A percentile compares a stretch with the other conserved stretches of the same genome.
These are phyloP conservation scores for Agonopterix arenella DNA, from an alignment of 2,888 invertebrate genomes.

Conservation along the genomic window DNA sequence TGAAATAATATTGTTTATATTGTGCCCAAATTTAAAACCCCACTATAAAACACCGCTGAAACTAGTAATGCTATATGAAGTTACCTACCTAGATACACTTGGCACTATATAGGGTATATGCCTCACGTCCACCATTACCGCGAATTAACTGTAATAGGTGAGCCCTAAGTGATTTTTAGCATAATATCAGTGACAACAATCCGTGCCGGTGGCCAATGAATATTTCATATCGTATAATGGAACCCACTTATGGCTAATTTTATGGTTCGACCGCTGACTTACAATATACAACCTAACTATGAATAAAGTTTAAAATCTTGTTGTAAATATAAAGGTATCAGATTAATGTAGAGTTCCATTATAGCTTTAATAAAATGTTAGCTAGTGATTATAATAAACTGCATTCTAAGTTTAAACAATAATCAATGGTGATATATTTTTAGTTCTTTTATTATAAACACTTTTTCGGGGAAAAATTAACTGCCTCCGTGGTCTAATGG, in stretches of 20 bases:
- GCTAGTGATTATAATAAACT: no score
- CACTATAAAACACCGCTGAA: no score
- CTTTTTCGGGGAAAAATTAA: no score
- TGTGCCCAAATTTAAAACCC: no score
- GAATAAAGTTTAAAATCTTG: background rate
- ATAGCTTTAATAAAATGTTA: no score
- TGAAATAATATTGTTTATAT: no score
- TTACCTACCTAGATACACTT: no score
- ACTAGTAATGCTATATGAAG: no score
- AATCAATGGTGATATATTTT: no score
- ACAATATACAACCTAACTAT: constrained; percentile 7
- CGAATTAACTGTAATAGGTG: constrained; percentile 59
- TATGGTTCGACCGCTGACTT: constrained; percentile 27
- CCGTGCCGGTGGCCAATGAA: constrained; percentile 60
- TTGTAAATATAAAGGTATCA: constrained; percentile 1
- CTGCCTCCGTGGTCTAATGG: no score
- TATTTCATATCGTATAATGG: constrained; percentile 62
- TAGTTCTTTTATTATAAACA: no score
- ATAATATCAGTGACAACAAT: constrained; percentile 66
- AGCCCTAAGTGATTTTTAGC: constrained; percentile 57
- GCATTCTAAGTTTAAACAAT: background rate
- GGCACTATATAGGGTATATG: no score
- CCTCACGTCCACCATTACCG: constrained; percentile 66
- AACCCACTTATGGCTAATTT: constrained; percentile 45
- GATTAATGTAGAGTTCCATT: constrained; percentile 1